Conservation (phyloP, 2,113 vertebrate genomes). For the Bujurquina vittata region DNA sequence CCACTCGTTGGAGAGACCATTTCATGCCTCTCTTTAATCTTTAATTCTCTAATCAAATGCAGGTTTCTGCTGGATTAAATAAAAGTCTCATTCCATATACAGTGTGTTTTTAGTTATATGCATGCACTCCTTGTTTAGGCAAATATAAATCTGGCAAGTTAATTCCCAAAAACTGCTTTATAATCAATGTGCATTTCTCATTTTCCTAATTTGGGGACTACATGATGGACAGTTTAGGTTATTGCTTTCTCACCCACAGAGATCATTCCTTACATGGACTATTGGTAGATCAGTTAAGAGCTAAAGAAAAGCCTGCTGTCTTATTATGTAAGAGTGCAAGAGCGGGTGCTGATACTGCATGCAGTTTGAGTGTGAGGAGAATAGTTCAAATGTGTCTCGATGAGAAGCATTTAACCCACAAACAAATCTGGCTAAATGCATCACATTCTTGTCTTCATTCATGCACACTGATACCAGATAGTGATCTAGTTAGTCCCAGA, state of each 20-base stretch:
- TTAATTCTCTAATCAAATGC: background rate
- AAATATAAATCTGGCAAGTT: background rate
- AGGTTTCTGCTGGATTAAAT: background rate
- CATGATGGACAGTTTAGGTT: background rate
- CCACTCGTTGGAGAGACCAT: background rate
- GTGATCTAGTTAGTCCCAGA: background rate
- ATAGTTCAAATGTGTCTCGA: background rate
- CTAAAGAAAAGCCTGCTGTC: background rate
- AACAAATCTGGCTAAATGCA: background rate
- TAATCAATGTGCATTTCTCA: background rate
- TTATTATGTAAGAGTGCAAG: background rate
- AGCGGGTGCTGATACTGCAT: background rate
- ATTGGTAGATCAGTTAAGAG: background rate
- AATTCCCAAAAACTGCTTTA: background rate
- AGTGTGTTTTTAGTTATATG: background rate
- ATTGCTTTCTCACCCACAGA: background rate
- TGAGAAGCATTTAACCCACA: background rate
- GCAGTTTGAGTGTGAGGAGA: background rate
- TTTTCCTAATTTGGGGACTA: background rate
- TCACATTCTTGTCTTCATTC: background rate
- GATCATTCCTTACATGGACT: background rate
- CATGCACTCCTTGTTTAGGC: background rate
- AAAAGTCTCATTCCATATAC: background rate
- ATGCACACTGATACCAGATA: background rate
- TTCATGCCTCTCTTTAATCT: background rate